phyloP scores from a whole-genome alignment of 2,888 invertebrate species.

The Erannis defoliaria region DNA sequence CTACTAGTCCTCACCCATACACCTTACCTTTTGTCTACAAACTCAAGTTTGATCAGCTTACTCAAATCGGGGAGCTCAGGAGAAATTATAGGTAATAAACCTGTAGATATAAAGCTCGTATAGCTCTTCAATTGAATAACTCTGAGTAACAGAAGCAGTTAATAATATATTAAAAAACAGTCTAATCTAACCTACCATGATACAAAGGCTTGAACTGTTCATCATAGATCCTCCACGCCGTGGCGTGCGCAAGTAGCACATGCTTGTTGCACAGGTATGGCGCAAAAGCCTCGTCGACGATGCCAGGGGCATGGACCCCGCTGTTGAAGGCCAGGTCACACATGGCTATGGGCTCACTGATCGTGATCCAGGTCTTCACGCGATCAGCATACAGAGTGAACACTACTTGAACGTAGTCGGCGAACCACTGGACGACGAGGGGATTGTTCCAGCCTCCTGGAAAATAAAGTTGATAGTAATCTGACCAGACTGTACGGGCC shows the following conservation, averaged over 20 bases:
- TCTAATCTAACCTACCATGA: slow-evolving; percentile 66
- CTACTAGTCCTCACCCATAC: too few species aligned
- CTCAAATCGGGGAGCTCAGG: too few species aligned
- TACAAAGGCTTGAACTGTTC: slow-evolving; percentile 76
- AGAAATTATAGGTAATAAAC: too few species aligned
- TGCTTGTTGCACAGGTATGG: slow-evolving; percentile 77
- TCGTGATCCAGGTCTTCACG: slow-evolving; percentile 89
- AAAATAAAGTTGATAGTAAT: too few species aligned
- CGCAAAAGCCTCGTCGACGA: slow-evolving; percentile 30
- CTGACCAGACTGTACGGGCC: too few species aligned
- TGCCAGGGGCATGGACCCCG: slow-evolving; percentile 33
- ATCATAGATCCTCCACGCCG: slow-evolving; percentile 85
- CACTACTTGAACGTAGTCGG: slow-evolving; percentile 84
- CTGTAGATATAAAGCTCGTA: too few species aligned
- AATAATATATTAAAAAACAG: too few species aligned
- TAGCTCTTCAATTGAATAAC: too few species aligned
- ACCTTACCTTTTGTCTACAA: too few species aligned
- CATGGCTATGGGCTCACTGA: slow-evolving; percentile 87
- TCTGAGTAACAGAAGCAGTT: too few species aligned
- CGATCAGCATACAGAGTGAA: slow-evolving; percentile 85
- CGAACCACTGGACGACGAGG: slow-evolving; percentile 84
- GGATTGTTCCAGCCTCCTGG: slow-evolving; percentile 87
- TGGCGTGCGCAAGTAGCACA: slow-evolving; percentile 88
- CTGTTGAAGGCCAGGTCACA: slow-evolving; percentile 42
- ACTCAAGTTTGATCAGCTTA: too few species aligned